Evolutionary conservation across 2,888 invertebrate species (phyloP).

Genomic region (Clivina fossor): DNA sequence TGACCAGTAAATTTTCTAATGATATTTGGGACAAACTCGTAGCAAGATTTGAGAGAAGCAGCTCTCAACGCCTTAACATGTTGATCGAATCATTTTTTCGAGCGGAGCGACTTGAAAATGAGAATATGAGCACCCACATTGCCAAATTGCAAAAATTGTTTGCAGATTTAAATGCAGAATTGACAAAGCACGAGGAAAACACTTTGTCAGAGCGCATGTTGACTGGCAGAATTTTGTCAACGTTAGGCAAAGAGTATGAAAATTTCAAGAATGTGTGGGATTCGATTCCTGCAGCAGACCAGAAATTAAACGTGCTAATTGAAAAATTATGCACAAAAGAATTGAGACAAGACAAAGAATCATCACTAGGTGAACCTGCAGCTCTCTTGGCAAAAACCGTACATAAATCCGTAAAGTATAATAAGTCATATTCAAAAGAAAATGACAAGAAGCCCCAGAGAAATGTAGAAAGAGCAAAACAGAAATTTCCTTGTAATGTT

Average conservation of each 20-base stretch:
- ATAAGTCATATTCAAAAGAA: too few relatives aligned
- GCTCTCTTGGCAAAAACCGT: too few relatives aligned
- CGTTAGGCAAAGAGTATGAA: constrained; percentile 21
- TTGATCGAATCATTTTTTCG: constrained; percentile 23
- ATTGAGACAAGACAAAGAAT: too few relatives aligned
- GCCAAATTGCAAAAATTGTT: constrained; percentile 31
- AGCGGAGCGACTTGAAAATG: constrained; percentile 15
- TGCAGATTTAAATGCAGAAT: constrained; percentile 25
- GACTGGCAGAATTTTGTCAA: constrained; percentile 25
- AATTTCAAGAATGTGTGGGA: constrained; percentile 29
- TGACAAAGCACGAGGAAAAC: constrained; percentile 20
- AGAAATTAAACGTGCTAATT: constrained; percentile 25
- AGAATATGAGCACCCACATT: constrained; percentile 22
- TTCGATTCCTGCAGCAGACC: constrained; percentile 14
- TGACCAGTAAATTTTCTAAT: constrained; percentile 20
- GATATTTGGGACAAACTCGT: constrained; percentile 24
- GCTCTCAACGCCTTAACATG: constrained; percentile 18
- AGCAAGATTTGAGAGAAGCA: constrained; percentile 17
- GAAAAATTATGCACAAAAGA: constrained; percentile 28
- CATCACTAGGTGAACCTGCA: too few relatives aligned
- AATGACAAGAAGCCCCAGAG: too few relatives aligned
- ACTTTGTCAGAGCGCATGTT: constrained; percentile 23
- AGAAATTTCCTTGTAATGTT: too few relatives aligned
- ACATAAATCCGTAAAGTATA: too few relatives aligned
- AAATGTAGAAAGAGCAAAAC: too few relatives aligned